Evolutionary conservation across 1,140 invertebrate genomes (phyloP).

Genomic region (Calycopis cecrops): DNA sequence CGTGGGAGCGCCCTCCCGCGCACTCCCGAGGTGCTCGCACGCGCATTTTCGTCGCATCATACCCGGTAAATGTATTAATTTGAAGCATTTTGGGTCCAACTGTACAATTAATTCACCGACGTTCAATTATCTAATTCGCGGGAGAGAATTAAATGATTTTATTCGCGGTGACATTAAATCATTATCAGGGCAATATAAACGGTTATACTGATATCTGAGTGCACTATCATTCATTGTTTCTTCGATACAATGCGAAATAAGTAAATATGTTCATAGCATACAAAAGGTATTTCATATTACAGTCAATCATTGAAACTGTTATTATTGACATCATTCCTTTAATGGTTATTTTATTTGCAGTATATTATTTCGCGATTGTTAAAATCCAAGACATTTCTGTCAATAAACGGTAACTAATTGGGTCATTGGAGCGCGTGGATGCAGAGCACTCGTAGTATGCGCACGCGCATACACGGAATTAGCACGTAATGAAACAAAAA

Average conservation of each 20-base stretch:
- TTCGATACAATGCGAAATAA: neutral
- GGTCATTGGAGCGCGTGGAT: conserved; percentile 60
- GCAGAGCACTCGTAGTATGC: conserved; percentile 26
- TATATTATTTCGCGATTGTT: conserved; percentile 29
- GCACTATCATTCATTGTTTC: conserved; percentile 3
- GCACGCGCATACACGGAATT: conserved; percentile 25
- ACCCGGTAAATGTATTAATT: conserved; percentile 33
- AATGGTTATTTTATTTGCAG: no score
- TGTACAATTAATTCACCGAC: neutral
- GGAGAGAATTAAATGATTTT: neutral
- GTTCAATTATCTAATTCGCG: neutral
- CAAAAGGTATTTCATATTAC: no score
- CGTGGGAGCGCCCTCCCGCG: conserved; percentile 74
- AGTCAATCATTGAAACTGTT: no score
- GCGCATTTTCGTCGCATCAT: conserved; percentile 66
- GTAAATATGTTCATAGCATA: no score
- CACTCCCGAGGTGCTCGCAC: conserved; percentile 58
- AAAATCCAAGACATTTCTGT: conserved; percentile 64
- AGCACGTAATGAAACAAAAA: conserved; percentile 13
- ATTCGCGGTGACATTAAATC: neutral
- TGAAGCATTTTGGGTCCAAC: conserved; percentile 16
- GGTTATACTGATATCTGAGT: neutral
- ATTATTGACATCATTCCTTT: no score
- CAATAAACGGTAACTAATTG: conserved; percentile 61
- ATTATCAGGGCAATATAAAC: neutral